Conservation (phyloP, 2,797 vertebrate species). For the Alectoris magna region DNA sequence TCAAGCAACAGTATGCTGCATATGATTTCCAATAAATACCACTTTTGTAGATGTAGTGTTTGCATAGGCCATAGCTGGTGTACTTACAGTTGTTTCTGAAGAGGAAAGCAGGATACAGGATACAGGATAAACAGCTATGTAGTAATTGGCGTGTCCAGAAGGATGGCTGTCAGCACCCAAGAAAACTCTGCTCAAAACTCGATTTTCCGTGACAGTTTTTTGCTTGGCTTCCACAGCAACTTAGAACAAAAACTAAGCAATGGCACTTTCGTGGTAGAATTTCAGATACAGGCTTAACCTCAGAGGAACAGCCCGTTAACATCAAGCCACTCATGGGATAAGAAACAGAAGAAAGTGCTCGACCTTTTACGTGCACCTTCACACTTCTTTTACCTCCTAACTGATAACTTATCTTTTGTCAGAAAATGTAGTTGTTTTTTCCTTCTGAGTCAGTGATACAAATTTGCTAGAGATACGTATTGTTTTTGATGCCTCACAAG, state of each 20-base stretch:
- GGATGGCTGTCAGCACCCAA: fast-evolving
- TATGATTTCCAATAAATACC: neutral
- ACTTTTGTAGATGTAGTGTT: neutral
- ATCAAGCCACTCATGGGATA: neutral
- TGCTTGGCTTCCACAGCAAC: neutral
- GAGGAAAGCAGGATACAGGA: neutral
- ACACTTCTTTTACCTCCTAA: neutral
- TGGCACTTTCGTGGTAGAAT: neutral
- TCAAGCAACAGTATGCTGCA: neutral
- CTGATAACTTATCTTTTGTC: neutral
- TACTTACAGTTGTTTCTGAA: neutral
- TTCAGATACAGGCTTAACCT: neutral
- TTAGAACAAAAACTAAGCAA: neutral
- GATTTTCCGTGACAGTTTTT: neutral
- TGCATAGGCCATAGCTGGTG: no score
- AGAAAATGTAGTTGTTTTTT: neutral
- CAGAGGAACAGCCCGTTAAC: neutral
- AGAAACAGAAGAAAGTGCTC: neutral
- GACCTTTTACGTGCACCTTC: neutral
- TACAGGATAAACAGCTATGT: neutral
- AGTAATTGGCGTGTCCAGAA: neutral
- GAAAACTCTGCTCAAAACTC: neutral
- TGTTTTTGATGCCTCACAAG: neutral
- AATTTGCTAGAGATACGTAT: neutral
- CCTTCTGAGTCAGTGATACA: neutral